Percentiles rank a stretch among this genome's conserved stretches.
phyloP scores from a whole-genome alignment of 2,113 vertebrate genomes.

The Daphoenositta chrysoptera region DNA sequence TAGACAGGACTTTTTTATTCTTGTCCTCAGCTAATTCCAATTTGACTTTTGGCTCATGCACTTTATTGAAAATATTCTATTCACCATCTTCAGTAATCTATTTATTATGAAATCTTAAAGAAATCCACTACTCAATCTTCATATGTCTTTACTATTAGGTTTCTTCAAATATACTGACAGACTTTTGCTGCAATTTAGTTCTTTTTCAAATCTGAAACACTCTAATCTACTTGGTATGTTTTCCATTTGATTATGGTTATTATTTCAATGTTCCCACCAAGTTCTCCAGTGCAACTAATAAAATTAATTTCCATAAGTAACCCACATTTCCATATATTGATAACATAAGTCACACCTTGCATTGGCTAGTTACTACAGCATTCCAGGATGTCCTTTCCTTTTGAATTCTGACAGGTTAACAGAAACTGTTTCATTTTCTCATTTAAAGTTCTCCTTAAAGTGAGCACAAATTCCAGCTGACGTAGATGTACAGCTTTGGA shows the following conservation, averaged over 20 bases:
- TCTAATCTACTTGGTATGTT: background rate
- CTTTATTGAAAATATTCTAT: background rate
- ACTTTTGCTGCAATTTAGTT: background rate
- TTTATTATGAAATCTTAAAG: background rate
- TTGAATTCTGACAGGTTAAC: background rate
- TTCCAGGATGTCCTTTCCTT: background rate
- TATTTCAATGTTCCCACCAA: background rate
- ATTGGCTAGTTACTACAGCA: background rate
- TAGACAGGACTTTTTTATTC: background rate
- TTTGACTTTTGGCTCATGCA: background rate
- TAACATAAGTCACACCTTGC: background rate
- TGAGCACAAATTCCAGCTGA: background rate
- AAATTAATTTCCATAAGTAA: background rate
- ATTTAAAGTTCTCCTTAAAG: background rate
- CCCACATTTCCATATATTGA: background rate
- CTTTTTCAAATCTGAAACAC: background rate
- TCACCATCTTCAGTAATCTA: background rate
- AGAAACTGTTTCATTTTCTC: background rate
- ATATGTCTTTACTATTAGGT: background rate
- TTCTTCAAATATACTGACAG: background rate
- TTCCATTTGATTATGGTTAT: background rate
- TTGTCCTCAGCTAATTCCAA: background rate
- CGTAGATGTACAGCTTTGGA: background rate
- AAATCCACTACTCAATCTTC: background rate
- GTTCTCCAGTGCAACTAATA: background rate